Evolutionary conservation across 1,140 invertebrate genomes (phyloP), one percentile per base, ranked within the genome.

Genomic region (Tetragnatha versicolor): DNA sequence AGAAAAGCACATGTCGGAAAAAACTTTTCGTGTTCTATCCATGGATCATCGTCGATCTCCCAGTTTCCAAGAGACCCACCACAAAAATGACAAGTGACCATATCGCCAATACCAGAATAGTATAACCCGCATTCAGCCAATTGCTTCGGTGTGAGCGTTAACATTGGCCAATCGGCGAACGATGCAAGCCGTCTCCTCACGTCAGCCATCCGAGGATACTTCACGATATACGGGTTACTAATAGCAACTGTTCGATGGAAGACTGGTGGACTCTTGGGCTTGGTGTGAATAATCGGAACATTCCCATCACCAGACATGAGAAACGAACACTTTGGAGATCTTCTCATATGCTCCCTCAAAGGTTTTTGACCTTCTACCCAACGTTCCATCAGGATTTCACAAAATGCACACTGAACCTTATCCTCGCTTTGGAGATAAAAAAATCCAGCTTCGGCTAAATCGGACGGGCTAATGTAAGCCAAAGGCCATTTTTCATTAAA

Each of bases 91-190:
- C 95, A 97, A 17, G 92, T 88, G 0, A 93, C 94, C 82, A 93
- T 91, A 85, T 96, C 94, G 12, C 91, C 91, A n/a, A 79, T 84
- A 82, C 93, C 93, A 22, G 91, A 92, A 82, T 96, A 97, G 85
- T 91, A 97, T 84, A 97, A 97, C 25, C 95, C 95, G 77, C 94
- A 94, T 81, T 92, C 91, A 39, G 93, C 92, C 20, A 98, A 86
- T 60, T 92, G 88, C 55, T 90, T 88, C 4, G 93, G 92, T 77
- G 89, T 91, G 7, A 82, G 83, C 94, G 92, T 73, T 89, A 90
- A 85, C 93, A 90, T 35, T 17, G 78, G 73, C 82, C 82, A 83
- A 3, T 33, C 55, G 14, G 49, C 49, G 42, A 65, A 82, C 9
- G 82, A 47, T 2, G 35, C 14, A 9, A 81, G n/a, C 6, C 82